A percentile compares a stretch with the other conserved stretches of the same genome.
Conservation (phyloP, 64 coral and sea anemone species). For the Platygyra sinensis region DNA sequence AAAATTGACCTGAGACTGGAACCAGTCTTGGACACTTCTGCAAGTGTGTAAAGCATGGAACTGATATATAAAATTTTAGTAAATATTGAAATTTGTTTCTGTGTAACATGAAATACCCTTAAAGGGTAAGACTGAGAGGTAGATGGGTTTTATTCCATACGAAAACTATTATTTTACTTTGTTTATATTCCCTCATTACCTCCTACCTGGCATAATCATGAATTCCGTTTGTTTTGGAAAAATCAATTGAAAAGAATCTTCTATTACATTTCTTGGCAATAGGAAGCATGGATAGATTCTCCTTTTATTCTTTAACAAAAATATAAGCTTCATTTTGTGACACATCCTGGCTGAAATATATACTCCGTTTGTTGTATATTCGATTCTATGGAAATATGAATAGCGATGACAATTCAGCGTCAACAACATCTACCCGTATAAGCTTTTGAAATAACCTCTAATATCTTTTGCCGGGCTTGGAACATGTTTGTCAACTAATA, state of each 20-base stretch:
- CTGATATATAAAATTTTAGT: background rate
- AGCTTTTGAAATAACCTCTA: background rate
- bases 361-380: background rate
- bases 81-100: background rate
- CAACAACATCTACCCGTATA: background rate
- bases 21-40: background rate
- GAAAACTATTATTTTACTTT: constrained; percentile 31
- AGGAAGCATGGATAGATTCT: background rate
- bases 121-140: background rate
- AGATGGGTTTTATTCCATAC: background rate
- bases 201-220: constrained; percentile 19
- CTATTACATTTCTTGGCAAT: constrained; percentile 1
- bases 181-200: constrained; percentile 8
- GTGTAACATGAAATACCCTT: background rate
- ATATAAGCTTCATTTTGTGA: background rate
- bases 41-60: background rate
- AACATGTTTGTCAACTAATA: background rate
- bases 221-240: constrained; percentile 44
- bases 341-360: background rate
- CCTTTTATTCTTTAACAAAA: background rate
- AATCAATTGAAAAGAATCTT: constrained; percentile 31
- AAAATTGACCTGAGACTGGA: background rate
- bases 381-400: constrained; percentile 28
- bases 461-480: background rate
- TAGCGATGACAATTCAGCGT: background rate